A percentile compares a stretch with the other conserved stretches of the same genome.
Evolutionary conservation across 2,888 invertebrate genomes (phyloP).

Genomic region (Parapristionchus giblindavisi): DNA sequence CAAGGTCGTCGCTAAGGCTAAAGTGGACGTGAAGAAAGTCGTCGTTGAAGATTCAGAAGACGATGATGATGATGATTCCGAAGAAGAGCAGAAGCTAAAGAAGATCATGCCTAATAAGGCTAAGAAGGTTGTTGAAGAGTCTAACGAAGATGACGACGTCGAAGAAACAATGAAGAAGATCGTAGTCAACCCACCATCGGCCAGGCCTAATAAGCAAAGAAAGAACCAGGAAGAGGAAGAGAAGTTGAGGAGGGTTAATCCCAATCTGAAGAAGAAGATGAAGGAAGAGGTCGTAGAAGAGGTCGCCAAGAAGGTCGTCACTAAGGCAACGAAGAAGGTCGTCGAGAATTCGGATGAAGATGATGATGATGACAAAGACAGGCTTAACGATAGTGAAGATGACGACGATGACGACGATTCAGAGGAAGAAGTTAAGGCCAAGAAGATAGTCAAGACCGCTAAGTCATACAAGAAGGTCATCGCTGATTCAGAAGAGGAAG

Average conservation of each 20-base stretch:
- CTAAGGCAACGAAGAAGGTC: neutral
- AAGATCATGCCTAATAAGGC: too few species aligned
- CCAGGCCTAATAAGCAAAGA: constrained; percentile 21
- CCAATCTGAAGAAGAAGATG: neutral
- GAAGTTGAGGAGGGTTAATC: constrained; percentile 33
- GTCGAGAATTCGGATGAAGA: neutral
- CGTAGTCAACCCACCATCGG: too few species aligned
- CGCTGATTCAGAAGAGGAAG: neutral
- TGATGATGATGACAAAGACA: too few species aligned
- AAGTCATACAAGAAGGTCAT: constrained; percentile 10
- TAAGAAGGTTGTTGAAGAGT: constrained; percentile 23
- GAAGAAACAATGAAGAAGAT: constrained; percentile 16
- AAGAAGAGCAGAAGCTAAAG: neutral
- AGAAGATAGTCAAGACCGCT: too few species aligned
- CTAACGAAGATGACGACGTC: neutral
- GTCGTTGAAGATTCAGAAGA: neutral
- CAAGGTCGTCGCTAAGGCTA: neutral
- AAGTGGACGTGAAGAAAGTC: neutral
- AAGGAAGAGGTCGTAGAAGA: neutral
- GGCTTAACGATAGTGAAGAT: neutral
- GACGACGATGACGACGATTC: neutral
- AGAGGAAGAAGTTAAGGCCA: constrained; percentile 1
- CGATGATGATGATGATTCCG: neutral
- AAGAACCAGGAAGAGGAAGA: constrained; percentile 33
- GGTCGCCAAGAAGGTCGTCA: neutral